These are phyloP conservation scores for Latrodectus geometricus DNA, from an alignment of 1,140 invertebrate species.

Conservation along the genomic window DNA sequence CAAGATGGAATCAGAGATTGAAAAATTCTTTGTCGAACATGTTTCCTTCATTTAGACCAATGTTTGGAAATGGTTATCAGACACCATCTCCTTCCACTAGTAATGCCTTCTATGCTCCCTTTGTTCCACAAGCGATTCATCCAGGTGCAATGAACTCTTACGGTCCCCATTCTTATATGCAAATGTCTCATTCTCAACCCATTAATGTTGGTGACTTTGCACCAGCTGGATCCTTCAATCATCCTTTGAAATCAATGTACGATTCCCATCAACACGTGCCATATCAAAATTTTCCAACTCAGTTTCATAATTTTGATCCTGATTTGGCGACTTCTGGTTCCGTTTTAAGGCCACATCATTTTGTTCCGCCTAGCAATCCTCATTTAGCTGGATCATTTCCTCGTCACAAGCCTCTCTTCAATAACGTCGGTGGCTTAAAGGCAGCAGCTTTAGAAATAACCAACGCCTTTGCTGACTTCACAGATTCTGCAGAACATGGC, in stretches of 20 bases:
- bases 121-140: neutral
- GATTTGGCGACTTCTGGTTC: conserved; percentile 15
- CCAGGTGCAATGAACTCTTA: neutral
- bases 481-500: conserved; percentile 46
- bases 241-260: neutral
- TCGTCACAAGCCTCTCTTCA: conserved; percentile 41
- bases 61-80: too few species aligned
- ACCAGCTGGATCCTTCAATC: neutral
- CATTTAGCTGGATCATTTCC: conserved; percentile 14
- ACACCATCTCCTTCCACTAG: neutral
- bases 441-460: conserved; percentile 40
- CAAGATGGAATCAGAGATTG: conserved; percentile 21
- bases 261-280: neutral
- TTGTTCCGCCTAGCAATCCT: neutral
- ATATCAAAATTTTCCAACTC: too few species aligned
- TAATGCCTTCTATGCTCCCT: neutral
- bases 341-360: neutral
- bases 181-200: too few species aligned
- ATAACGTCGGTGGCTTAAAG: conserved; percentile 24
- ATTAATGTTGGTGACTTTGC: neutral
- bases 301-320: neutral
- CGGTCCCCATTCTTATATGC: too few species aligned
- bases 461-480: conserved; percentile 53
- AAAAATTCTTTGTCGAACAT: conserved; percentile 36
- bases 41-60: conserved; percentile 6